Evolutionary conservation across 2,888 invertebrate genomes (phyloP), one percentile per base, ranked within the genome.

Genomic region (Drosophila histrio): DNA sequence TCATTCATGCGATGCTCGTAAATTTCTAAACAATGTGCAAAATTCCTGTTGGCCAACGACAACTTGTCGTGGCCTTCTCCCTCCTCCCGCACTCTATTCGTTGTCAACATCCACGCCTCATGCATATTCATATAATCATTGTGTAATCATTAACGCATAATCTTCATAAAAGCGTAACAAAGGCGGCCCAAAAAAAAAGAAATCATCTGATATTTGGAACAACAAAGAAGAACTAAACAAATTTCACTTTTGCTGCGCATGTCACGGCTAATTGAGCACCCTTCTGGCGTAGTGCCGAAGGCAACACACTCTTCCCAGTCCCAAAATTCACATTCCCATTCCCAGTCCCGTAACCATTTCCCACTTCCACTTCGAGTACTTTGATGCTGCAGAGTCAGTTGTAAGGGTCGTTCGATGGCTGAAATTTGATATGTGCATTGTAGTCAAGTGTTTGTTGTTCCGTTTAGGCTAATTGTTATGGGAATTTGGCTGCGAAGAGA

Each of bases 211-310:
- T 30, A 8, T 46, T 46, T 46, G 44, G 32, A 41, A 62, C 47
- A 57, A 32, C 32, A 47, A 63, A 58, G 39, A 52, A 54, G 28
- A 24, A 70, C 79, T 79, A 80, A 82, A 86, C 79, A 79, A 89
- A 87, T 82, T 89, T 81, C 75, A 71, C 76, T 80, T 87, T 79
- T 77, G 77, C 61, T 77, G 81, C 84, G 75, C 87, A 79, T 86
- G 90, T 91, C 87, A 89, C 89, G 91, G 91, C 91, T 91, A 91
- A 91, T 91, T 91, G 91, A 91, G 79, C 91, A 91, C 91, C 91
- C 91, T 90, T 90, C 89, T 87, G 84, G 67, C 87, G 84, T 81
- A 82, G 78, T 82, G 77, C 77, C 82, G 84, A 71, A 73, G 72
- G 70, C 76, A 62, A 66, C 77, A 70, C 72, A 47, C 47, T 56